A percentile compares a stretch with the other conserved stretches of the same genome.
phyloP scores from a whole-genome alignment of 2,797 vertebrate species.

The Megalops cyprinoides region DNA sequence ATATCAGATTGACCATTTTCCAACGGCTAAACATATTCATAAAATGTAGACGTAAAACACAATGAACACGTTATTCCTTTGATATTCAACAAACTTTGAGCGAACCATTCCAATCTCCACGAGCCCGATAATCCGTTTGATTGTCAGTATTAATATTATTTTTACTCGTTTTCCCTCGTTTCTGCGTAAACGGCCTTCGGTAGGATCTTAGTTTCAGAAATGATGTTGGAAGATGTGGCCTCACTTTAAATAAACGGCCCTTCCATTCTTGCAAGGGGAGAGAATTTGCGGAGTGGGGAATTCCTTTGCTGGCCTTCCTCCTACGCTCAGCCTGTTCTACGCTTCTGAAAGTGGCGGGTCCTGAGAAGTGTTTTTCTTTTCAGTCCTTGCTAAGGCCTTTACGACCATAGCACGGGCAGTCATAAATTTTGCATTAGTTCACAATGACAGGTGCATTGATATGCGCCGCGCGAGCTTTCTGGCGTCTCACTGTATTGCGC shows the following conservation, averaged over 20 bases:
- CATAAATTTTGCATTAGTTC: constrained; percentile 95
- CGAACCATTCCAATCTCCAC: background rate
- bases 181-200: background rate
- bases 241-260: constrained; percentile 75
- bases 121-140: constrained; percentile 23
- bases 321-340: constrained; percentile 89
- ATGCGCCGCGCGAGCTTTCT: constrained; percentile 84
- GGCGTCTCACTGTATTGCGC: constrained; percentile 73
- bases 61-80: background rate
- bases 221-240: constrained; percentile 31
- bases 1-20: background rate
- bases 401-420: constrained; percentile 85
- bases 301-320: constrained; percentile 91
- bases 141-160: background rate
- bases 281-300: constrained; percentile 79
- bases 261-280: constrained; percentile 56
- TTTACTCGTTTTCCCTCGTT: background rate
- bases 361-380: constrained; percentile 85
- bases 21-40: background rate
- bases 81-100: background rate
- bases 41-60: background rate
- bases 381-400: constrained; percentile 88
- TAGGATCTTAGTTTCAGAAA: constrained; percentile 17
- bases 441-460: constrained; percentile 99
- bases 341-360: constrained; percentile 82